These are phyloP conservation scores for Hydrotaea diabolus DNA, from an alignment of 2,888 invertebrate species.

Conservation along the genomic window DNA sequence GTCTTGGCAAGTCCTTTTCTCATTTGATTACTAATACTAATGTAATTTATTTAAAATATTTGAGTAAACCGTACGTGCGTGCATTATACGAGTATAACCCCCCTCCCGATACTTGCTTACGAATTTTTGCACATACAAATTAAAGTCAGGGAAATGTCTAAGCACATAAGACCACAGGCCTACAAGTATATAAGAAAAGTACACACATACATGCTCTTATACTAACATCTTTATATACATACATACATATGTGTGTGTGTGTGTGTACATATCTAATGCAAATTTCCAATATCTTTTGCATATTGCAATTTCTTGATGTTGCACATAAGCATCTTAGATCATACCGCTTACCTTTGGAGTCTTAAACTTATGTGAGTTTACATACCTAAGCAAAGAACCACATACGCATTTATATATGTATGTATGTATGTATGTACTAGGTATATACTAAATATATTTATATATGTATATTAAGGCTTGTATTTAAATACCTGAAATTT, in stretches of 20 bases:
- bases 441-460: neutral
- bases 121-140: too few species aligned
- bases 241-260: neutral
- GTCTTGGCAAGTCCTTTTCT: neutral
- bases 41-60: neutral
- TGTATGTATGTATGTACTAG: constrained; percentile 5
- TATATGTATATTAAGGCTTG: neutral
- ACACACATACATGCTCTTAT: too few species aligned
- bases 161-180: neutral
- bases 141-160: too few species aligned
- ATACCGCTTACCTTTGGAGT: neutral
- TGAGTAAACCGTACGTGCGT: neutral
- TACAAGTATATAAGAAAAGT: neutral
- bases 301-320: constrained; percentile 58
- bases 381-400: neutral
- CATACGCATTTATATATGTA: neutral
- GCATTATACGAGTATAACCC: too few species aligned
- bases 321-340: constrained; percentile 23
- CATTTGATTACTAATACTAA: neutral
- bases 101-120: too few species aligned
- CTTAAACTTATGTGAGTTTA: neutral
- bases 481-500: neutral
- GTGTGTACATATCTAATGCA: constrained; percentile 17
- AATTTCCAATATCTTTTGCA: constrained; percentile 47
- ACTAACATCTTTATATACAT: too few species aligned